Conservation (phyloP, 2,888 invertebrate genomes). For the Acronicta leporina region DNA sequence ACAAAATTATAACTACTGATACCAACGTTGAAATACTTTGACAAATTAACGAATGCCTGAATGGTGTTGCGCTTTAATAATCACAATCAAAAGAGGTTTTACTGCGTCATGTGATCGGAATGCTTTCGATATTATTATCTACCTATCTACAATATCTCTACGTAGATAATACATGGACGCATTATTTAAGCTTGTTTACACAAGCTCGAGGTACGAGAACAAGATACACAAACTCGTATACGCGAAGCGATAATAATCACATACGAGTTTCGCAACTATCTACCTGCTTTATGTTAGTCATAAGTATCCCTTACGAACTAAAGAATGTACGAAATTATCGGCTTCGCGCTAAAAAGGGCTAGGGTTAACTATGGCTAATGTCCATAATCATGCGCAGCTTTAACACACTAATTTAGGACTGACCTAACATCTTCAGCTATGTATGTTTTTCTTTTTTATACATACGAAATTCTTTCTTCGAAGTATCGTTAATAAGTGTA, state of each 20-base stretch:
- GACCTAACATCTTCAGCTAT: conserved; percentile 9
- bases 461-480: conserved; percentile 15
- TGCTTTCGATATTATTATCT: conserved; percentile 18
- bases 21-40: too few species aligned
- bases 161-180: conserved; percentile 33
- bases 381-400: conserved; percentile 31
- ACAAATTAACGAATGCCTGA: too few species aligned
- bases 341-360: conserved; percentile 35
- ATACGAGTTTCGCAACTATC: conserved; percentile 55
- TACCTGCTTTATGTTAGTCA: conserved; percentile 46
- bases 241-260: conserved; percentile 50
- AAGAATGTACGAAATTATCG: conserved; percentile 46
- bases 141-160: conserved; percentile 15
- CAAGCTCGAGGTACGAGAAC: conserved; percentile 49
- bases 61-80: background rate
- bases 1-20: too few species aligned
- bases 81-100: conserved; percentile 10
- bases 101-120: conserved; percentile 7
- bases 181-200: conserved; percentile 56
- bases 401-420: conserved; percentile 44
- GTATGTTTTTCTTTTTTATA: conserved; percentile 5
- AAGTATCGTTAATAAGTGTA: conserved; percentile 10
- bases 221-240: conserved; percentile 48
- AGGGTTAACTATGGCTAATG: conserved; percentile 37
- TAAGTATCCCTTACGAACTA: conserved; percentile 40